These are phyloP conservation scores for Neotoxoptera formosana DNA, from an alignment of 1,140 invertebrate genomes.

Conservation along the genomic window DNA sequence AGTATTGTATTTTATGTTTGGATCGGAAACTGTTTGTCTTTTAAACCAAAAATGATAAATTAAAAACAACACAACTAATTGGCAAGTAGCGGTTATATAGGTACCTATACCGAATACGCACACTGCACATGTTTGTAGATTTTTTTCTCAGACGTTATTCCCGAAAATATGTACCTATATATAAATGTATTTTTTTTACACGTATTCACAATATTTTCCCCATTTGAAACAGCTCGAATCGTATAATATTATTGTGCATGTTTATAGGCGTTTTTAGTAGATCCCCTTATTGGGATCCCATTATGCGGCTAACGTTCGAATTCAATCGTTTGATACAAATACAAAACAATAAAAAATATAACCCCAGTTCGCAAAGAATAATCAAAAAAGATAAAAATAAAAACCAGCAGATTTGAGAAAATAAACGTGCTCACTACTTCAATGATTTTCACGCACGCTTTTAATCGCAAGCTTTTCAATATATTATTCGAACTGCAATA, in stretches of 20 bases:
- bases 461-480: not conserved
- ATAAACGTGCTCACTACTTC: not conserved
- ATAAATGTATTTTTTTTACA: not conserved
- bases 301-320: not conserved
- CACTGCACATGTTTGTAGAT: not conserved
- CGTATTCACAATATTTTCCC: not conserved
- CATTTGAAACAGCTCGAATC: too few relatives aligned
- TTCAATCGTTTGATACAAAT: not conserved
- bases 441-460: not conserved
- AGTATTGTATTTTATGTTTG: not conserved
- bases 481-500: not conserved
- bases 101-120: not conserved
- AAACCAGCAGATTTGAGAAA: not conserved
- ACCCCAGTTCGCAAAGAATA: not conserved
- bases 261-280: not conserved
- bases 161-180: not conserved
- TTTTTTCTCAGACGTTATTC: not conserved
- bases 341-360: not conserved
- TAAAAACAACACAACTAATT: not conserved
- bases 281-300: not conserved
- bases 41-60: not conserved
- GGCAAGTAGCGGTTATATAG: not conserved
- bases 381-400: not conserved
- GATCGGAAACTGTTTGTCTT: not conserved
- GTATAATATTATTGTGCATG: too few relatives aligned